Evolutionary conservation across 2,888 invertebrate genomes (phyloP), one percentile per base, ranked within the genome.

Genomic region (Philereme vetulata): DNA sequence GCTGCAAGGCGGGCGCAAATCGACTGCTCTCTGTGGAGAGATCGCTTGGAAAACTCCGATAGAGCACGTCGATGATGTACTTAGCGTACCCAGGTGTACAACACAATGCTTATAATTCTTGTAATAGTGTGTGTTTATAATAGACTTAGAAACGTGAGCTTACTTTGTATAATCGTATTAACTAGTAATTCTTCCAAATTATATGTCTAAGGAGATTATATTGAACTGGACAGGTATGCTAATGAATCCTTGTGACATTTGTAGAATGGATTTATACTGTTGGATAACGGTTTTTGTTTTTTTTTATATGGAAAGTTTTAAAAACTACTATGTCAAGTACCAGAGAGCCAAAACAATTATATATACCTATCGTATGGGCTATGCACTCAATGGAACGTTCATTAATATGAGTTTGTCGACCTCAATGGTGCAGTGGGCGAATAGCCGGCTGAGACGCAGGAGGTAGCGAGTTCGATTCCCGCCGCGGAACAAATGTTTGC

Each of bases 21-120:
- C 78, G 80, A 90, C 90, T 90, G 89, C 80, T 89, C 89, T 90
- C 87, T 76, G 80, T 73, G 77, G 90, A 87, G 91, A 92, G 90
- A 91, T 91, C 90, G 90, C 89, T 86, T 89, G 90, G 86, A 90
- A 90, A 89, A 85, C 85, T 76, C 77, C 83, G 75, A 82, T 85
- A 84, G 78, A 85, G 80, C 87, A 88, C 84, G 80, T 82, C 82
- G 81, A 82, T 82, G 83, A 72, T 56, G 67, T 64, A 67, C 59
- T 55, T 67, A 59, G 60, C 56, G 60, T 68, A 66, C 58, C 65
- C 70, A 72, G 70, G 67, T 70, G 68, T 64, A 67, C 65, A 68
- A 64, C 59, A 63, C 63, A 67, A 66, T 59, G 63, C 65, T 60
- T 57, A 56, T 58, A 46, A 62, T 67, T 64, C 45, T 56, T 55